phyloP scores from a whole-genome alignment of 2,113 vertebrate genomes.

The Coreoperca whiteheadi region DNA sequence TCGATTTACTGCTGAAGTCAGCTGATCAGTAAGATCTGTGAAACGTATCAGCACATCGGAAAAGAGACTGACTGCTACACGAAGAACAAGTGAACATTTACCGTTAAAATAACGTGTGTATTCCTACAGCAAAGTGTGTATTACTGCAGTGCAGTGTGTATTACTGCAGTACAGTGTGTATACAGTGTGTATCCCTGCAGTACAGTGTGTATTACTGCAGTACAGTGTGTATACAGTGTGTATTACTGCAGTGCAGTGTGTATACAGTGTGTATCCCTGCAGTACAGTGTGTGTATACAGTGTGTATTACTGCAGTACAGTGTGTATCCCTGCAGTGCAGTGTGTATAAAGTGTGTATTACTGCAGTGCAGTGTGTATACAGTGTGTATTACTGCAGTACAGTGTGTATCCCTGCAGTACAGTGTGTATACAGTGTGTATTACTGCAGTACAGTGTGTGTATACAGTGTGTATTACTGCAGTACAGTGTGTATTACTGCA shows the following conservation, averaged over 20 bases:
- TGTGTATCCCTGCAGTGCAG: no score
- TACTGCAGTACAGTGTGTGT: no score
- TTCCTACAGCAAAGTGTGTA: neutral
- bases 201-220: neutral
- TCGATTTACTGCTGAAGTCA: no score
- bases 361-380: neutral
- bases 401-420: no score
- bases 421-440: no score
- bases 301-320: neutral
- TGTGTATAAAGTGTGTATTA: neutral
- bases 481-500: no score
- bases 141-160: neutral
- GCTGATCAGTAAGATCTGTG: no score
- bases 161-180: neutral
- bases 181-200: neutral
- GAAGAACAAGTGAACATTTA: no score
- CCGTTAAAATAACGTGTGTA: no score
- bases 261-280: neutral
- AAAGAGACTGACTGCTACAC: no score
- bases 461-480: neutral
- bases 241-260: neutral
- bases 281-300: neutral
- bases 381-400: no score
- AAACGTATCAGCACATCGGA: no score
- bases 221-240: neutral